Evolutionary conservation across 2,797 vertebrate species (phyloP).

Genomic region (Enteromius paludinosus): DNA sequence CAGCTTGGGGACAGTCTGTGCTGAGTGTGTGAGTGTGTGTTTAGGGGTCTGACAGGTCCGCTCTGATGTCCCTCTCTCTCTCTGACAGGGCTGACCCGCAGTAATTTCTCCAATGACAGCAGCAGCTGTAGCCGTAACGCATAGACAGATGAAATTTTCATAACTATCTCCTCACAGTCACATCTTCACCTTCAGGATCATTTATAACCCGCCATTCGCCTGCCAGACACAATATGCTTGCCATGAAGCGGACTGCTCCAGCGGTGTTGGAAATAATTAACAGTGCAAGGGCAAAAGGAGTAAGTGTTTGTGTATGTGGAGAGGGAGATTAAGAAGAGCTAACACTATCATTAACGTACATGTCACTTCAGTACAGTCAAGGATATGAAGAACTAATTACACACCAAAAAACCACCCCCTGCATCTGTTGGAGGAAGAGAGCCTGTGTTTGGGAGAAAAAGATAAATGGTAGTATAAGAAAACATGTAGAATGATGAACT

Average conservation of each 20-base stretch:
- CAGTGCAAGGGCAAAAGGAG: constrained; percentile 85
- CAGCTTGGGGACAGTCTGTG: constrained; percentile 90
- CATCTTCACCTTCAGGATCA: constrained; percentile 94
- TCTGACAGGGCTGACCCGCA: constrained; percentile 60
- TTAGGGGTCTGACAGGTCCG: constrained; percentile 55
- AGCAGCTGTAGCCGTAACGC: constrained; percentile 97
- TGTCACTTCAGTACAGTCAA: constrained; percentile 70
- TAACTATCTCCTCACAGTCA: constrained; percentile 87
- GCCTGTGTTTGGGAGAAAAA: not conserved
- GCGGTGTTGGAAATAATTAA: constrained; percentile 99
- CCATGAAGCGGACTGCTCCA: constrained; percentile 98
- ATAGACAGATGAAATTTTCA: constrained; percentile 99
- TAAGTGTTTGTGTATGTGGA: constrained; percentile 57
- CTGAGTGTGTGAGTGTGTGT: constrained; percentile 70
- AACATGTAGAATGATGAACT: not conserved
- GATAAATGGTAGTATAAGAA: constrained; percentile 9
- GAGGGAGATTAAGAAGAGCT: constrained; percentile 75
- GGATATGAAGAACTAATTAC: constrained; percentile 77
- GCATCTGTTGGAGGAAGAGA: not conserved
- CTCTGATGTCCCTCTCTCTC: constrained; percentile 53
- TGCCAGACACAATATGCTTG: constrained; percentile 99
- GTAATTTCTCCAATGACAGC: constrained; percentile 85
- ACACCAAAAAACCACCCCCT: constrained; percentile 24
- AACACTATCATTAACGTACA: constrained; percentile 78
- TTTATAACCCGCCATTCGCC: constrained; percentile 96